Evolutionary conservation across 2,888 invertebrate species (phyloP).

Genomic region (Tinea pellionella): DNA sequence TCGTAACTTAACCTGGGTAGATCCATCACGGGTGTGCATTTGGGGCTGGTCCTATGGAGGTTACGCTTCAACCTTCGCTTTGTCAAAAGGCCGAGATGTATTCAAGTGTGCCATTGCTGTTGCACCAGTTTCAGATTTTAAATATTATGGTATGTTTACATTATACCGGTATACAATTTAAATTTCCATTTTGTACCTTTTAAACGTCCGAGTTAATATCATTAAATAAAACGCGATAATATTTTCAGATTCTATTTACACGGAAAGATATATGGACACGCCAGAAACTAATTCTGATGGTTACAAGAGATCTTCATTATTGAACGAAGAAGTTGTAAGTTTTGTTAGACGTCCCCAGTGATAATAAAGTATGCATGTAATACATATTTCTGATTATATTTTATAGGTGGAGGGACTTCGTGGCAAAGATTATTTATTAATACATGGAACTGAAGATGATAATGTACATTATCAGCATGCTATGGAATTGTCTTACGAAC

Average conservation of each 20-base stretch:
- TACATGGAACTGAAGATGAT: slow-evolving; percentile 95
- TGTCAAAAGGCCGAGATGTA: slow-evolving; percentile 81
- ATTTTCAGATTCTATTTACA: slow-evolving; percentile 91
- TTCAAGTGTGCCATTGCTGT: slow-evolving; percentile 96
- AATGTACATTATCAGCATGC: slow-evolving; percentile 99
- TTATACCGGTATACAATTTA: too few relatives aligned
- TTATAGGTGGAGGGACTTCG: slow-evolving; percentile 49
- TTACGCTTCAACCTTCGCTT: slow-evolving; percentile 88
- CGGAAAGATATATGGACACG: slow-evolving; percentile 95
- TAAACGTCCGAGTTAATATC: too few relatives aligned
- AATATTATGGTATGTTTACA: slow-evolving; percentile 82
- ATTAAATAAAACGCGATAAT: too few relatives aligned
- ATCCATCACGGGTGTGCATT: slow-evolving; percentile 73
- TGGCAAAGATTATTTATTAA: slow-evolving; percentile 85
- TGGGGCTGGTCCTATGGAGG: slow-evolving; percentile 65
- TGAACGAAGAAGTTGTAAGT: slow-evolving; percentile 66
- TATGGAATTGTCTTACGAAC: slow-evolving; percentile 87
- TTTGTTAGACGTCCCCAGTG: background rate
- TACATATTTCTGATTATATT: background rate
- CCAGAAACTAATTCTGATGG: slow-evolving; percentile 80
- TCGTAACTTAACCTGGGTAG: slow-evolving; percentile 77
- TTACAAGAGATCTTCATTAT: slow-evolving; percentile 81
- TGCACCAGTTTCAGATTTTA: slow-evolving; percentile 97
- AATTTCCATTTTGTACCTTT: too few relatives aligned
- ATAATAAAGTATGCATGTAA: background rate